Conservation (phyloP, 2,888 invertebrate genomes). For the Yponomeuta evonymella region DNA sequence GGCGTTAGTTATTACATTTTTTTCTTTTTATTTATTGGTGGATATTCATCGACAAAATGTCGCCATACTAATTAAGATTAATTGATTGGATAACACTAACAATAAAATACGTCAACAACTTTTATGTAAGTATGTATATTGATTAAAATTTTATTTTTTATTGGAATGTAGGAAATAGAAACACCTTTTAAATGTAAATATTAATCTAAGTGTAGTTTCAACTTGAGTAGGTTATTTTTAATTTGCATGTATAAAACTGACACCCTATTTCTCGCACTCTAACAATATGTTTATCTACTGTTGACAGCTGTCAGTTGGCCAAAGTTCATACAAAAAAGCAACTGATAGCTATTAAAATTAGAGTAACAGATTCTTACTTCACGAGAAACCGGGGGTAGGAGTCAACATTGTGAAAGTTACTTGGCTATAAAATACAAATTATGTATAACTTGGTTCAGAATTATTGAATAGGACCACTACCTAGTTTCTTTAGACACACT, state of each 20-base stretch:
- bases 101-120: conserved; percentile 41
- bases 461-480: background rate
- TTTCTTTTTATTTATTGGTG: conserved; percentile 19
- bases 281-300: too few relatives aligned
- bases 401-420: background rate
- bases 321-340: background rate
- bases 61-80: conserved; percentile 57
- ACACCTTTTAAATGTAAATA: conserved; percentile 10
- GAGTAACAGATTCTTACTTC: too few relatives aligned
- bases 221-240: conserved; percentile 3
- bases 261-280: background rate
- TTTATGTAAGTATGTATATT: conserved; percentile 19
- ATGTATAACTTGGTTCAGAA: background rate
- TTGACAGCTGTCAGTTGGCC: too few relatives aligned
- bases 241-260: background rate
- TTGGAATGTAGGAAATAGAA: conserved; percentile 46
- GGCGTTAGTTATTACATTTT: conserved; percentile 31
- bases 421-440: background rate
- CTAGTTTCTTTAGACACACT: background rate
- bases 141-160: conserved; percentile 28
- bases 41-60: conserved; percentile 46
- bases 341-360: too few relatives aligned
- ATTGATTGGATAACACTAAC: conserved; percentile 55
- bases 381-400: background rate
- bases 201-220: conserved; percentile 7